Evolutionary conservation across 2,888 invertebrate genomes (phyloP), one percentile per base, ranked within the genome.

Genomic region (Anthrax anthrax): DNA sequence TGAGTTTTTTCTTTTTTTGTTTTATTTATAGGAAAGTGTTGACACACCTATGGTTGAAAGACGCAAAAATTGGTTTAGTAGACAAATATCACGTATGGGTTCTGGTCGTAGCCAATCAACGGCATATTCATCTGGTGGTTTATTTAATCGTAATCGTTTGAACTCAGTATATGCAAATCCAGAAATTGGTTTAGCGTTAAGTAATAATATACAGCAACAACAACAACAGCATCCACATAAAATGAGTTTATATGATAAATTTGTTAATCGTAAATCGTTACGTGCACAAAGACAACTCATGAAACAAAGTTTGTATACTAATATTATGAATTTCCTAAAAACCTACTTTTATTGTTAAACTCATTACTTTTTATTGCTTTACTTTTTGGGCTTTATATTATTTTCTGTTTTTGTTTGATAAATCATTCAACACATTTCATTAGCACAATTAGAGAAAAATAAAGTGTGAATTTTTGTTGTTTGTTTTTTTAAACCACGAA

Each of bases 1-100:
- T n/a, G n/a, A n/a, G n/a, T n/a, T n/a, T n/a, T n/a, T n/a, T n/a
- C n/a, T n/a, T n/a, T n/a, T n/a, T n/a, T n/a, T n/a, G n/a, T n/a
- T n/a, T 36, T 32, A 34, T 23, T 53, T 53, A n/a, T 64, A 88
- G 88, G 88, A 89, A 70, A 88, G 89, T 61, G 89, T 90, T 1
- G 89, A 89, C 58, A 89, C 89, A 0, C 89, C 89, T 10, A 74
- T 89, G 59, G 87, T 85, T 17, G 87, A 88, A 62, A 70, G 87
- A 45, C 72, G 88, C 36, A 89, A 88, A 65, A 88, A 85, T 65
- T 89, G 89, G 89, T 81, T 90, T 57, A 84, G 84, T 55, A 75
- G 89, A 41, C 87, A 87, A 62, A 81, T 89, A 54, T 86, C 85
- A 13, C 72, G 87, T 55, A 85, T 89, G 80, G 88, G 88, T 2